Evolutionary conservation across 2,797 vertebrate genomes (phyloP).

Genomic region (Myotis pilosus): DNA sequence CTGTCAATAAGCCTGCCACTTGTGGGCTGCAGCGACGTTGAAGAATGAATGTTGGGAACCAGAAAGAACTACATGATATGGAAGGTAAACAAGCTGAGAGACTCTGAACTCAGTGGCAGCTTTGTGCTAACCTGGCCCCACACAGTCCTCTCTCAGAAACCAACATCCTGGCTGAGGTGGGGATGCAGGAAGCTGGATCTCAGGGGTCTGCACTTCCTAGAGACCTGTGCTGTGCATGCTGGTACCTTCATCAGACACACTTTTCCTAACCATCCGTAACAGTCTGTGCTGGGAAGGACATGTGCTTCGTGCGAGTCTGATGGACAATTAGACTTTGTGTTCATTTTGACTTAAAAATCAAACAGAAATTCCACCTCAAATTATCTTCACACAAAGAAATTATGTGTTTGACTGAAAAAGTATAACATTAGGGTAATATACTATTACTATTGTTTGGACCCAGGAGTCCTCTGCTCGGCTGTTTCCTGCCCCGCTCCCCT

Average conservation of each 20-base stretch:
- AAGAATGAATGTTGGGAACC: neutral
- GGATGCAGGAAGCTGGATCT: neutral
- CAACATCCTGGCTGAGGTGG: neutral
- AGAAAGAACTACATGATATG: neutral
- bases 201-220: neutral
- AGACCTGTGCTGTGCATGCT: rapidly evolving
- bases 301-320: neutral
- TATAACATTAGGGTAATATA: no score
- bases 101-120: neutral
- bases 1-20: neutral
- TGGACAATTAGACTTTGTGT: neutral
- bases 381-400: neutral
- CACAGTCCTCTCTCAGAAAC: neutral
- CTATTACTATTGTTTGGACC: neutral
- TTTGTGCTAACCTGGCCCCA: no score
- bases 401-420: neutral
- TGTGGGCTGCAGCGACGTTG: neutral
- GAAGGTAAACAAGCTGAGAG: neutral
- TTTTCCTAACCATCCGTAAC: neutral
- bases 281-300: neutral
- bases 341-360: neutral
- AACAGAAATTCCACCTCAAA: neutral
- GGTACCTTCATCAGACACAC: no score
- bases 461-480: neutral
- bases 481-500: neutral